These are phyloP conservation scores for Stigmatopora argus DNA, from an alignment of 2,113 vertebrate species.

Conservation along the genomic window DNA sequence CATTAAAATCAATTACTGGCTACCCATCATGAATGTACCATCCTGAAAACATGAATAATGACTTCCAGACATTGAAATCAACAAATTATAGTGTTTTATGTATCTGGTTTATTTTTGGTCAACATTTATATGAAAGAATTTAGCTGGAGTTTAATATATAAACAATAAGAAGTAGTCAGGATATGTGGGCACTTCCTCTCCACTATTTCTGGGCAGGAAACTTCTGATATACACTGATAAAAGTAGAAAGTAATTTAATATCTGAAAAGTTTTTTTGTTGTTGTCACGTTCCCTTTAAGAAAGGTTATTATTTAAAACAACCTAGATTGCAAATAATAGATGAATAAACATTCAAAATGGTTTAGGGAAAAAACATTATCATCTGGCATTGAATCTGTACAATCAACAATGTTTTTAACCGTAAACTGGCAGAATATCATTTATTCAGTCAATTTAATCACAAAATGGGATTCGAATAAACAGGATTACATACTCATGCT, in stretches of 20 bases:
- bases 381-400: no score
- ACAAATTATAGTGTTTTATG: conserved; percentile 30
- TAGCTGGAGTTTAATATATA: conserved; percentile 13
- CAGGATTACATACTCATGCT: background rate
- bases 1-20: background rate
- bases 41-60: conserved; percentile 51
- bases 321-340: no score
- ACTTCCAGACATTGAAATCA: conserved; percentile 35
- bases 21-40: background rate
- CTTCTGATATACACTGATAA: conserved; percentile 27
- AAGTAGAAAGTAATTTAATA: conserved; percentile 11
- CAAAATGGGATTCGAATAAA: background rate
- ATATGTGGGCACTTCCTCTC: conserved; percentile 59
- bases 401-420: no score
- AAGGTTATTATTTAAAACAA: background rate
- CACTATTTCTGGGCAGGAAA: conserved; percentile 36
- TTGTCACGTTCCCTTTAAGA: background rate
- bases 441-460: no score
- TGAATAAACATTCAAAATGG: no score
- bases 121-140: conserved; percentile 8
- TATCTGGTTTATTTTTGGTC: conserved; percentile 35
- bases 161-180: conserved; percentile 32
- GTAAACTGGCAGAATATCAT: no score
- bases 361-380: no score
- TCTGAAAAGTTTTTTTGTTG: background rate